Evolutionary conservation across 2,888 invertebrate genomes (phyloP).

Genomic region (Athripsodes cinereus): DNA sequence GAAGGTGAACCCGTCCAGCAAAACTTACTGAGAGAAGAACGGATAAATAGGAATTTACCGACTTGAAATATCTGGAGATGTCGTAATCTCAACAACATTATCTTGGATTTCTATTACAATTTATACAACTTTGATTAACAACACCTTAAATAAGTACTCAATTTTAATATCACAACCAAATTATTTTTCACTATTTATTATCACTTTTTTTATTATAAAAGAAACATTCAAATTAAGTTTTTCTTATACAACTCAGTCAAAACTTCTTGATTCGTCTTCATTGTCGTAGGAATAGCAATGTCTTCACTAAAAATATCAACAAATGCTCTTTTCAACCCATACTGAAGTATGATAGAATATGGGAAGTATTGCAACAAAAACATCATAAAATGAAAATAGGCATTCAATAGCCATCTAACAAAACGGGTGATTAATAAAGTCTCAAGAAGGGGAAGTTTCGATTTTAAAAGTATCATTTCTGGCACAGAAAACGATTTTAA

Average conservation of each 20-base stretch:
- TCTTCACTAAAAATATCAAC: slow-evolving; percentile 52
- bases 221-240: too few relatives aligned
- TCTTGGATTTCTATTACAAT: too few relatives aligned
- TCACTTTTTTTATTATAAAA: too few relatives aligned
- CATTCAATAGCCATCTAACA: neutral
- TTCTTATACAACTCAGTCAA: neutral
- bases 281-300: slow-evolving; percentile 35
- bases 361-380: slow-evolving; percentile 51
- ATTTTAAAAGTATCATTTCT: neutral
- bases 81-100: too few relatives aligned
- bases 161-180: too few relatives aligned
- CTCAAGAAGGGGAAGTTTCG: neutral
- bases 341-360: slow-evolving; percentile 59
- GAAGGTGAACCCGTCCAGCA: too few relatives aligned
- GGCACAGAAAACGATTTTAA: neutral
- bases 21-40: too few relatives aligned
- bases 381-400: neutral
- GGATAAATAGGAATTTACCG: too few relatives aligned
- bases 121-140: too few relatives aligned
- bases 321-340: slow-evolving; percentile 55
- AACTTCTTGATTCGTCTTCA: slow-evolving; percentile 36
- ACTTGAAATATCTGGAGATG: too few relatives aligned
- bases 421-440: neutral
- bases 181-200: too few relatives aligned
- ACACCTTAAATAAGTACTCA: too few relatives aligned